These are phyloP conservation scores for Centruroides sculpturatus DNA, from an alignment of 1,140 invertebrate genomes.

Conservation along the genomic window DNA sequence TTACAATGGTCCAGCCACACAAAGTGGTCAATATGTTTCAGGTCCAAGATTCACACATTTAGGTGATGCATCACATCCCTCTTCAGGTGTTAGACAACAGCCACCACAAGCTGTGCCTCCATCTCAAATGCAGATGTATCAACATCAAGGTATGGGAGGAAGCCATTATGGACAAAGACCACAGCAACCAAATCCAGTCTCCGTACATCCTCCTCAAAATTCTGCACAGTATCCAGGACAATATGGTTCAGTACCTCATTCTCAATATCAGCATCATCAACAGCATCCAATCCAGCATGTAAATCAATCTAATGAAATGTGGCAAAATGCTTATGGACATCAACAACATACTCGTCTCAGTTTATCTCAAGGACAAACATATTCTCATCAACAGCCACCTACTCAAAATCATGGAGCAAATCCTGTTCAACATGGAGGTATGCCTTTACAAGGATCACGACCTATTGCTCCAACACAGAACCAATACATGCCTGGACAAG, in stretches of 20 bases:
- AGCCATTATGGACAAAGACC: conserved; percentile 10
- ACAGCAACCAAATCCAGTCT: conserved; percentile 3
- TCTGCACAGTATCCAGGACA: conserved; percentile 12
- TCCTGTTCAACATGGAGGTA: conserved; percentile 3
- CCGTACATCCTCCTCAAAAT: conserved; percentile 6
- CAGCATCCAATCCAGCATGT: conserved; percentile 8
- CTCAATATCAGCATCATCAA: conserved; percentile 7
- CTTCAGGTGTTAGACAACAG: conserved; percentile 7
- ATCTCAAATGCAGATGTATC: conserved; percentile 7
- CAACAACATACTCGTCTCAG: conserved; percentile 11
- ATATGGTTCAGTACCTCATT: conserved; percentile 11
- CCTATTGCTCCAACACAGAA: conserved; percentile 11
- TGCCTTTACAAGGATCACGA: conserved; percentile 3
- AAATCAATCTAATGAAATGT: conserved; percentile 11
- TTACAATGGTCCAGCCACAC: conserved; percentile 11
- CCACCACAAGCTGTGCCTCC: conserved; percentile 10
- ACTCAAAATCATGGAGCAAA: conserved; percentile 3
- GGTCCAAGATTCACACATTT: conserved; percentile 14
- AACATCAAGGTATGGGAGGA: conserved; percentile 7
- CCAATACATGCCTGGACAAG: conserved; percentile 12
- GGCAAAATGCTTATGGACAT: conserved; percentile 12
- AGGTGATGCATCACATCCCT: conserved; percentile 9
- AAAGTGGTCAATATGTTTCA: conserved; percentile 12
- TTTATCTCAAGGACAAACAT: conserved; percentile 7
- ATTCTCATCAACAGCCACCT: conserved; percentile 12